These are phyloP conservation scores for Exocentrus adspersus DNA, from an alignment of 2,888 invertebrate species.

Conservation along the genomic window DNA sequence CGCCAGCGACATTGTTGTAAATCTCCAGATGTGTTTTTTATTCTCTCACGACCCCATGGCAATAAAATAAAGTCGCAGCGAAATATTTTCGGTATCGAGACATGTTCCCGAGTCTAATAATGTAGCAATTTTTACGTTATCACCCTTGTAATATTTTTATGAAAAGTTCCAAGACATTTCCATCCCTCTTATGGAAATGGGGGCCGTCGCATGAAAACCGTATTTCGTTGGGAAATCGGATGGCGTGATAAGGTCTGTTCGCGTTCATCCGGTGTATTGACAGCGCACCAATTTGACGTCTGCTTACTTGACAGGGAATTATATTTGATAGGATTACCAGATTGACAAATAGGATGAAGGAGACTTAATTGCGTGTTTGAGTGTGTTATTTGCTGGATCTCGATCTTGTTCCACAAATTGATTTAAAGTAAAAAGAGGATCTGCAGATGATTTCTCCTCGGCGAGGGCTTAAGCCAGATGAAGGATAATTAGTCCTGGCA, in stretches of 20 bases:
- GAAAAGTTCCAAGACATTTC: background rate
- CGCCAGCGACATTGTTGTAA: too few species aligned
- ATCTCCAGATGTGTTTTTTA: too few species aligned
- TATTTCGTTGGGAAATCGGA: conserved; percentile 19
- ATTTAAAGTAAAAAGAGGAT: conserved; percentile 42
- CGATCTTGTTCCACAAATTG: conserved; percentile 46
- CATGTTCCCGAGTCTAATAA: too few species aligned
- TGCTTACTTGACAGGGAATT: conserved; percentile 60
- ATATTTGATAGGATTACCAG: conserved; percentile 62
- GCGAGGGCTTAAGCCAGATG: background rate
- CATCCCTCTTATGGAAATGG: conserved; percentile 10
- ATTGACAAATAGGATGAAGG: conserved; percentile 63
- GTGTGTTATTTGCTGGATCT: conserved; percentile 43
- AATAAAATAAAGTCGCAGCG: too few species aligned
- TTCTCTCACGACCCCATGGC: too few species aligned
- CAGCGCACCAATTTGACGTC: conserved; percentile 62
- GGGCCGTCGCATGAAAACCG: conserved; percentile 3
- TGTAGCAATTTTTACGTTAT: too few species aligned
- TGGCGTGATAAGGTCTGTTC: conserved; percentile 36
- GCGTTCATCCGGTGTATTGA: conserved; percentile 51
- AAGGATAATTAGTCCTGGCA: conserved; percentile 10
- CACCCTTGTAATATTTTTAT: background rate
- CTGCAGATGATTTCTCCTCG: background rate
- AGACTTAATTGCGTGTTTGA: conserved; percentile 59
- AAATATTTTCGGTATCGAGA: too few species aligned